Evolutionary conservation across 2,888 invertebrate species (phyloP).

Genomic region (Heliconius aoede): DNA sequence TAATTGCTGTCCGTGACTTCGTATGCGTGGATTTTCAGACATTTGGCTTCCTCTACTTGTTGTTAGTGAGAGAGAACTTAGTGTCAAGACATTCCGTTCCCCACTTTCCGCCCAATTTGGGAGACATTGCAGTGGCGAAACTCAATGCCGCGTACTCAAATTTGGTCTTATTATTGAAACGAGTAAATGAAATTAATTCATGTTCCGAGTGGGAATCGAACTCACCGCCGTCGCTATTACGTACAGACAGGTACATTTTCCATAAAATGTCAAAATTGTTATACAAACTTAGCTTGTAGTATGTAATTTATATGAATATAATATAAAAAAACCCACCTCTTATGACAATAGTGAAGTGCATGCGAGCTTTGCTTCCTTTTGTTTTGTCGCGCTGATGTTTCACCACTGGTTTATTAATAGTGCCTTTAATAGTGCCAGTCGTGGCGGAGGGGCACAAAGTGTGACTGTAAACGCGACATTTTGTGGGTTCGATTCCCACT

Average conservation of each 20-base stretch:
- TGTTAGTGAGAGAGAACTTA: neutral
- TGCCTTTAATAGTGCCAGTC: no score
- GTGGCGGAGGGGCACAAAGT: no score
- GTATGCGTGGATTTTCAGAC: no score
- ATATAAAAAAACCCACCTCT: conserved; percentile 3
- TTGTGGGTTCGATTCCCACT: no score
- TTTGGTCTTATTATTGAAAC: neutral
- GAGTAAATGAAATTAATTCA: neutral
- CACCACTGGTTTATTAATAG: conserved; percentile 32
- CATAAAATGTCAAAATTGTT: neutral
- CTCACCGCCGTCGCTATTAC: neutral
- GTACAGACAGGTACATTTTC: neutral
- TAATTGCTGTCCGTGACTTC: no score
- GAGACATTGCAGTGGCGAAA: no score
- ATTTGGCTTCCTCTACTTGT: no score
- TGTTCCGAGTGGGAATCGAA: neutral
- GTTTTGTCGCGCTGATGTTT: conserved; percentile 16
- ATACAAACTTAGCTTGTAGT: neutral
- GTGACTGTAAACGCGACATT: no score
- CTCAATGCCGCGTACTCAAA: no score
- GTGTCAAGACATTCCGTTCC: neutral
- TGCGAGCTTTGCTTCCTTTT: conserved; percentile 10
- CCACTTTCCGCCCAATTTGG: neutral
- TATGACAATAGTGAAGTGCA: neutral
- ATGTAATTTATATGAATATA: neutral